Evolutionary conservation across 2,888 invertebrate genomes (phyloP), one percentile per base, ranked within the genome.

Genomic region (Nymphalis c-album): DNA sequence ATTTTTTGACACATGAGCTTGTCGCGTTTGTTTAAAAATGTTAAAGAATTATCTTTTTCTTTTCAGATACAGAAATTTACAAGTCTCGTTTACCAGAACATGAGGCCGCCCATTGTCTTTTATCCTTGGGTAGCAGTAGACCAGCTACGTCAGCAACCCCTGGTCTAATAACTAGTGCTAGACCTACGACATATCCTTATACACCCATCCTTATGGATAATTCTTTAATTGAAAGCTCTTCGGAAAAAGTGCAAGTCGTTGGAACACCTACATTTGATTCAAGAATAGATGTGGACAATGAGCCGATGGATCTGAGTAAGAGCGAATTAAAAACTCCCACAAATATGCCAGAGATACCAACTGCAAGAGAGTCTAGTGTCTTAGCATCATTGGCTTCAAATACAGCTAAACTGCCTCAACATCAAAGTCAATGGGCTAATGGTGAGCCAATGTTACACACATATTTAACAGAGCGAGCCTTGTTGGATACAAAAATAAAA

Each of bases 71-170:
- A 74, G 95, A 95, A 84, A 94, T 94, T 75, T 94, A 94, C 71
- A 95, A 94, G 79, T 94, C 95, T 10, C 91, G 95, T n/a, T 87
- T 95, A 73, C 95, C 95, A 77, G 97, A 97, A 84, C 96, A 97
- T 77, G 97, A 97, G 88, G 97, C 97, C 8, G 97, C 97, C 0
- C 95, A 96, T 76, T 96, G 97, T 80, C 88, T 97, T 68, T 85
- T 97, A 51, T 96, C 96, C 47, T 88, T 97, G 57, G 95, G 95
- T 6, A 95, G 93, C 26, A 89, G 92, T 77, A 91, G 94, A 55
- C 93, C 94, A 8, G 90, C 93, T 1, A 85, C 88, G 6, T 85
- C 89, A 13, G 84, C 89, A 63, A 87, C 93, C 2, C 93, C 94
- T 0, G 93, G 94, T 7, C 84, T 94, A 4, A 85, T 94, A 53